Percentiles rank a stretch among this genome's conserved stretches.
Evolutionary conservation across 1,140 invertebrate species (phyloP).

Genomic region (Pogonus chalceus): DNA sequence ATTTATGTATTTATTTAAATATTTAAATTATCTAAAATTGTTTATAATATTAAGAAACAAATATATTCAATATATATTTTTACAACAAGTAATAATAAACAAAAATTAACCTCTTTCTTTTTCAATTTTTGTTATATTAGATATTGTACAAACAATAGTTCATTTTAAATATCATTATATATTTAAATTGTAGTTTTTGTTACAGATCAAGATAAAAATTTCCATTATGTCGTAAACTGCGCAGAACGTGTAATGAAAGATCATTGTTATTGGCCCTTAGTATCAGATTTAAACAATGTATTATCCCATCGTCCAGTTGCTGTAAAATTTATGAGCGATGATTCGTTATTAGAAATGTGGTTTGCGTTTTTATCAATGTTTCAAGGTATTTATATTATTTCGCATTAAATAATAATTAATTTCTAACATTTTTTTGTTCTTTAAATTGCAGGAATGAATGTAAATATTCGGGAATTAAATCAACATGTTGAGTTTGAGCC

Average conservation of each 20-base stretch:
- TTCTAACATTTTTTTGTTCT: too few species aligned
- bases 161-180: too few species aligned
- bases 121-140: too few species aligned
- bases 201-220: constrained; percentile 67
- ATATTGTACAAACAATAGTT: too few species aligned
- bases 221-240: constrained; percentile 89
- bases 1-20: too few species aligned
- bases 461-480: constrained; percentile 79
- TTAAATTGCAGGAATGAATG: constrained; percentile 73
- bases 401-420: too few species aligned
- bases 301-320: constrained; percentile 86
- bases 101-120: too few species aligned
- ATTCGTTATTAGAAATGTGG: constrained; percentile 84
- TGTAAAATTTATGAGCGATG: constrained; percentile 77
- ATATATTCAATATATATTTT: too few species aligned
- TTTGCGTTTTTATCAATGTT: constrained; percentile 87
- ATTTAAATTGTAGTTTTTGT: constrained; percentile 22
- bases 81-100: too few species aligned
- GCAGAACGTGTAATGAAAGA: constrained; percentile 87
- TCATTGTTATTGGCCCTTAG: constrained; percentile 95
- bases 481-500: constrained; percentile 95
- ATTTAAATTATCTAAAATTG: too few species aligned
- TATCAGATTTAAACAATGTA: constrained; percentile 96
- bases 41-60: too few species aligned
- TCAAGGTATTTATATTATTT: too few species aligned